A percentile compares a stretch with the other conserved stretches of the same genome.
phyloP scores from a whole-genome alignment of 2,888 invertebrate species.

The Diadegma fenestrale region DNA sequence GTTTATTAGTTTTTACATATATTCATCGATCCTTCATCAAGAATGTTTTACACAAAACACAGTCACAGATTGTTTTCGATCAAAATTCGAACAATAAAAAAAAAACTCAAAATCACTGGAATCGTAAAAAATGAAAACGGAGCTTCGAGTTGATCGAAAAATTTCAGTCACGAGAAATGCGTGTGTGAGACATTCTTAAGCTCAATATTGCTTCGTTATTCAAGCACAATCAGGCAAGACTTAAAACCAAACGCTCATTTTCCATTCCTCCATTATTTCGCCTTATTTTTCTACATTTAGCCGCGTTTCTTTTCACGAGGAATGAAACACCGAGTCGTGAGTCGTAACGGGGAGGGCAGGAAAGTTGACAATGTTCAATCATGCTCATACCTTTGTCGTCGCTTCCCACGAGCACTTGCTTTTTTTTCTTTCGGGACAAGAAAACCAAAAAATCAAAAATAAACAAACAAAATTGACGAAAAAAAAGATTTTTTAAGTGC shows the following conservation, averaged over 20 bases:
- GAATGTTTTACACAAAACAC: constrained; percentile 5
- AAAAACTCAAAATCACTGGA: neutral
- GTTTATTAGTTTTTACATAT: constrained; percentile 10
- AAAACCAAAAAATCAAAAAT: constrained; percentile 37
- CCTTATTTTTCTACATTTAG: constrained; percentile 1
- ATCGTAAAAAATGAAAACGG: neutral
- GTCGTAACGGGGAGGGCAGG: constrained; percentile 45
- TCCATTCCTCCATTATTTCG: neutral
- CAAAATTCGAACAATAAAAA: neutral
- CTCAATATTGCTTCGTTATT: neutral
- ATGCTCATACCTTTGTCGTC: constrained; percentile 70
- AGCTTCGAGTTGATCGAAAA: neutral
- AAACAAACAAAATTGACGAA: constrained; percentile 14
- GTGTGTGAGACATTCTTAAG: constrained; percentile 7
- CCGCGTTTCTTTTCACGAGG: constrained; percentile 22
- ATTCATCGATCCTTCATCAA: neutral
- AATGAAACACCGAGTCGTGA: constrained; percentile 18
- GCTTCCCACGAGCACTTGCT: constrained; percentile 72
- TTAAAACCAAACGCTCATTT: constrained; percentile 15
- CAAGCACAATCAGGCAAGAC: constrained; percentile 24
- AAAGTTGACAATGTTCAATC: constrained; percentile 44
- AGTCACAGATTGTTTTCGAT: neutral
- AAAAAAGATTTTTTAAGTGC: constrained; percentile 17
- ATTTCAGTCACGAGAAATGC: neutral
- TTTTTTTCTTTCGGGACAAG: constrained; percentile 35